These are phyloP conservation scores for Drosophila nebulosa DNA, from an alignment of 1,140 invertebrate genomes.

Conservation along the genomic window DNA sequence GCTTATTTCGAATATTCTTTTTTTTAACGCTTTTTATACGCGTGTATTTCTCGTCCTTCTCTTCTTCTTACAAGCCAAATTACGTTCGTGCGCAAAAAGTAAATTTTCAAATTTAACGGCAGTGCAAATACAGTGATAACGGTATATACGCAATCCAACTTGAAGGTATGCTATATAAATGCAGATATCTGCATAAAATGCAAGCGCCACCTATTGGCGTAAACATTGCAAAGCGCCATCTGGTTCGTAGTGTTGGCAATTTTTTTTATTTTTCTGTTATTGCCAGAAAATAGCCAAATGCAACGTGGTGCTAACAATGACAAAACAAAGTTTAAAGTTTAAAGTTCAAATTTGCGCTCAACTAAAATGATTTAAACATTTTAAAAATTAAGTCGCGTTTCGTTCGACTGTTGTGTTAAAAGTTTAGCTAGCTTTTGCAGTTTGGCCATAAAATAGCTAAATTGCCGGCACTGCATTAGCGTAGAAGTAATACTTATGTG, in stretches of 20 bases:
- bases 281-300: neutral
- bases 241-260: neutral
- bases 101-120: neutral
- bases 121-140: neutral
- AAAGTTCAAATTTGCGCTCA: too few relatives aligned
- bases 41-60: neutral
- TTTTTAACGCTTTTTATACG: neutral
- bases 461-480: neutral
- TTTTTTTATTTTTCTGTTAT: neutral
- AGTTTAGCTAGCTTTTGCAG: neutral
- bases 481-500: conserved; percentile 1
- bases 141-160: neutral
- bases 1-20: neutral
- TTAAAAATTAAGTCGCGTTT: too few relatives aligned
- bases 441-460: neutral
- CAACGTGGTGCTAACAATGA: neutral
- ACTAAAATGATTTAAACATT: too few relatives aligned
- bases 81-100: neutral
- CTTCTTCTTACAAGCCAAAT: neutral
- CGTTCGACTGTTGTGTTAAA: too few relatives aligned
- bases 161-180: neutral
- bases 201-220: neutral
- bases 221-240: neutral
- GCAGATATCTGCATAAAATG: too few relatives aligned
- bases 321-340: neutral